A percentile compares a stretch with the other conserved stretches of the same genome.
Evolutionary conservation across 2,113 vertebrate genomes (phyloP).

Genomic region (Eclectus roratus): DNA sequence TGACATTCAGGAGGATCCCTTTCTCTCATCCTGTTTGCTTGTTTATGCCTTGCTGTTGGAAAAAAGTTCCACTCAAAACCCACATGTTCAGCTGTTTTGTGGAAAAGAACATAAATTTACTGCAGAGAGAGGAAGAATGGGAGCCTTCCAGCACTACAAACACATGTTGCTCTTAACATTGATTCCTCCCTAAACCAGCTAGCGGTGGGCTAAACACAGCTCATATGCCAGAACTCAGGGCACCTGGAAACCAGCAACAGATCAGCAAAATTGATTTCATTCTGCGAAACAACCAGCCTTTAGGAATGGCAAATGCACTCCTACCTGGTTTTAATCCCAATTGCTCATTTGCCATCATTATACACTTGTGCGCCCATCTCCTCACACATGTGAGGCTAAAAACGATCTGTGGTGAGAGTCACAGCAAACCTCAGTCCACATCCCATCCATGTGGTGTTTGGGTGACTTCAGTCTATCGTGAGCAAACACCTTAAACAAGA

Average conservation of each 20-base stretch:
- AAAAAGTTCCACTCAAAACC: background rate
- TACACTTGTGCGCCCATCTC: fast-evolving
- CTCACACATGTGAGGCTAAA: fast-evolving
- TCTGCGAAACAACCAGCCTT: background rate
- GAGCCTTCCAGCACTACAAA: background rate
- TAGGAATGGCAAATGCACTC: background rate
- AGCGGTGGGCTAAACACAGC: background rate
- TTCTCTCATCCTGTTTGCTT: background rate
- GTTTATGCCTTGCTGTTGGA: background rate
- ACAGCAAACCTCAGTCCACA: background rate
- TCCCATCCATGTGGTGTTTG: background rate
- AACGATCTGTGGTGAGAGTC: fast-evolving
- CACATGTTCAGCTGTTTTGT: background rate
- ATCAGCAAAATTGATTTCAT: background rate
- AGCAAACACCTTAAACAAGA: background rate
- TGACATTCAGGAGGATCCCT: background rate
- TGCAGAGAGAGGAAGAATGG: background rate
- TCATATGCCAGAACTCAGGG: background rate
- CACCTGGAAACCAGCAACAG: background rate
- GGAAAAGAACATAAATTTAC: background rate
- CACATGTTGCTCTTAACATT: background rate
- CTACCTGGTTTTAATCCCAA: background rate
- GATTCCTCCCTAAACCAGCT: background rate
- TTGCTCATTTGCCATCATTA: fast-evolving
- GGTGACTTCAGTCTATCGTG: fast-evolving